phyloP scores from a whole-genome alignment of 1,140 invertebrate genomes.

The Platyscapa corneri region DNA sequence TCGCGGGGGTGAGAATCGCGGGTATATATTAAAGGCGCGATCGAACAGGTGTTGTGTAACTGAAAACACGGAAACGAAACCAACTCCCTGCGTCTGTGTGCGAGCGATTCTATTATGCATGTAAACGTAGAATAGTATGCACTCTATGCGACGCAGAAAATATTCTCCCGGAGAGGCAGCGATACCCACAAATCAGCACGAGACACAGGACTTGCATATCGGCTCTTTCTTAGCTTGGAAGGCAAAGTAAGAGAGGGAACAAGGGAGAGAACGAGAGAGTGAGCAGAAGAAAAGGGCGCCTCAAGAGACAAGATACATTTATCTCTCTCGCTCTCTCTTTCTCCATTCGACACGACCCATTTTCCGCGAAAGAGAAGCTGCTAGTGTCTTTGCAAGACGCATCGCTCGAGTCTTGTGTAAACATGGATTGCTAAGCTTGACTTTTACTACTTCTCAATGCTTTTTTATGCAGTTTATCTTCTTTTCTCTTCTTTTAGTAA shows the following conservation, averaged over 20 bases:
- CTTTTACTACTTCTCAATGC: slow-evolving; percentile 9
- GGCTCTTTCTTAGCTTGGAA: slow-evolving; percentile 9
- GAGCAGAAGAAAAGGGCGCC: neutral
- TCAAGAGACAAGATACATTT: slow-evolving; percentile 10
- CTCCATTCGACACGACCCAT: slow-evolving; percentile 23
- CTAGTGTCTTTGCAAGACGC: neutral
- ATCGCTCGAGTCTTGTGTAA: neutral
- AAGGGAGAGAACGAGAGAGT: neutral
- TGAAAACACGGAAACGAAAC: slow-evolving; percentile 27
- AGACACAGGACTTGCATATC: slow-evolving; percentile 2
- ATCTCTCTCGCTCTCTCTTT: neutral
- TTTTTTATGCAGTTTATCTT: neutral
- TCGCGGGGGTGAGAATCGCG: slow-evolving; percentile 27
- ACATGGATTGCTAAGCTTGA: neutral
- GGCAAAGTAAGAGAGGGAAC: neutral
- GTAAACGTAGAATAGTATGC: neutral
- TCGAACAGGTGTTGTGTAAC: slow-evolving; percentile 41
- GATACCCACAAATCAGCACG: slow-evolving; percentile 32
- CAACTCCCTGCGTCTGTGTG: neutral
- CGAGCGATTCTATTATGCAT: neutral
- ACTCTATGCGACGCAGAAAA: slow-evolving; percentile 21
- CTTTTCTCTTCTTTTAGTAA: neutral
- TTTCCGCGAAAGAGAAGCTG: slow-evolving; percentile 14
- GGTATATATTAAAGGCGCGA: neutral
- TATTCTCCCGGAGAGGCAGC: neutral